Conservation (phyloP, 2,888 invertebrate genomes). For the Argyresthia albistria region DNA sequence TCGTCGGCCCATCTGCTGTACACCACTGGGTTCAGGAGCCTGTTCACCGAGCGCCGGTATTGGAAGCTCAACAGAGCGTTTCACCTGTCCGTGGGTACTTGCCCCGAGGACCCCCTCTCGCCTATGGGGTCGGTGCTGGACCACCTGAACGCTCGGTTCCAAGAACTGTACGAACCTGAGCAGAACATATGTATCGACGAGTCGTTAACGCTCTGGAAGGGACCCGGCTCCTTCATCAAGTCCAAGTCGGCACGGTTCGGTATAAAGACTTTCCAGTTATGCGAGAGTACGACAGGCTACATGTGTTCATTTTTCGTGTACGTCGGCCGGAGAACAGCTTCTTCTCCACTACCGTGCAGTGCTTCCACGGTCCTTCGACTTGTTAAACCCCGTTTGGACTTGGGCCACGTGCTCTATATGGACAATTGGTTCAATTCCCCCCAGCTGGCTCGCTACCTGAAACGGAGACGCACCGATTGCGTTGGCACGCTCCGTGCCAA, state of each 20-base stretch:
- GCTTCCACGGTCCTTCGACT: not conserved
- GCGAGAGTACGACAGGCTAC: constrained; percentile 4
- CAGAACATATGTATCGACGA: constrained; percentile 4
- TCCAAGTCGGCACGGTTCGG: constrained; percentile 3
- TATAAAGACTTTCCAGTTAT: constrained; percentile 4
- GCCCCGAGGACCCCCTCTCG: constrained; percentile 7
- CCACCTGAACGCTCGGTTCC: constrained; percentile 1
- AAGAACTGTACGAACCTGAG: not conserved
- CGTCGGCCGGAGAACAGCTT: not conserved
- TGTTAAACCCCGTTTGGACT: not conserved
- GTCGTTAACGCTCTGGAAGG: constrained; percentile 1
- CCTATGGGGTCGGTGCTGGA: not conserved
- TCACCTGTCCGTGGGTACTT: constrained; percentile 14
- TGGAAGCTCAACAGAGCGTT: constrained; percentile 3
- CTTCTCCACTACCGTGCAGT: too few relatives aligned
- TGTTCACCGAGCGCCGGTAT: not conserved
- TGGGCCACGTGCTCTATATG: not conserved
- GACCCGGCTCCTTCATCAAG: not conserved
- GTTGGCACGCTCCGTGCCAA: not conserved
- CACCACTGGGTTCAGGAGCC: not conserved
- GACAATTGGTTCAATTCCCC: constrained; percentile 4
- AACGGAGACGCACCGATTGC: constrained; percentile 1
- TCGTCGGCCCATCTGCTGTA: not conserved
- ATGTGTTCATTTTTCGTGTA: constrained; percentile 4
- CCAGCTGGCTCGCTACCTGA: constrained; percentile 1